Base-by-base conservation (phyloP, 2,113 vertebrate genomes). In the Poeciliopsis prolifica region DNA sequence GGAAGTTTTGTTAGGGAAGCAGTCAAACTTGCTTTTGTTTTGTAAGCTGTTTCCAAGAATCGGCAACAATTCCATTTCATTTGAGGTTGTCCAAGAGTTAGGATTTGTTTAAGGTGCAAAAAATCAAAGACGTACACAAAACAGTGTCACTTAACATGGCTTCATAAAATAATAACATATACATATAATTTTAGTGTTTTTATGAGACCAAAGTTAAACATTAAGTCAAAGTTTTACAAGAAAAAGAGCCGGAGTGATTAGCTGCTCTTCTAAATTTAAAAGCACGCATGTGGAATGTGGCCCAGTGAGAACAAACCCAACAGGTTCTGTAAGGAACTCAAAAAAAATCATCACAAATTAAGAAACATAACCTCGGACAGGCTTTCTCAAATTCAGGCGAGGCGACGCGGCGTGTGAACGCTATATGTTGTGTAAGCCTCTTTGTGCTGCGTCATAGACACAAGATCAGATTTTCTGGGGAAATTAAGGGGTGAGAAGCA, bases 401-500 rank as follows among this genome's bases (percentile, higher is more conserved):
- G 65, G 78, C 63, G 61, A 61, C 19, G 24, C 37, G 3, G 29
- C 42, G 17, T 30, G 22, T n/a, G 11, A 69, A 54, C 1, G 1
- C 78, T 75, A 42, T 69, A 79, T 4, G 0, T 76, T 83, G 30
- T 84, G 72, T 88, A 84, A 90, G 71, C 85, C 69, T 83, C 84
- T 90, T 89, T 90, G 84, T 91, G 73, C 83, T 68, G 77, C 80
- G 80, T 85, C 82, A 87, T 63, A 86, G 78, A 73, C 88, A 89
- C 86, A 85, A 92, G 88, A 91, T 81, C 81, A 82, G 86, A 86
- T 78, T 90, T 91, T 86, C 68, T 88, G 72, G 73, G 67, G 72
- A 80, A 92, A 94, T 93, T 93, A 91, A 14, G 75, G 74, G 77
- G 70, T 77, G 78, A 80, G 67, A 2, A 13, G 70, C 26, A 58